Conservation (phyloP, 2,797 vertebrate species). For the Fistularia tabacaria region DNA sequence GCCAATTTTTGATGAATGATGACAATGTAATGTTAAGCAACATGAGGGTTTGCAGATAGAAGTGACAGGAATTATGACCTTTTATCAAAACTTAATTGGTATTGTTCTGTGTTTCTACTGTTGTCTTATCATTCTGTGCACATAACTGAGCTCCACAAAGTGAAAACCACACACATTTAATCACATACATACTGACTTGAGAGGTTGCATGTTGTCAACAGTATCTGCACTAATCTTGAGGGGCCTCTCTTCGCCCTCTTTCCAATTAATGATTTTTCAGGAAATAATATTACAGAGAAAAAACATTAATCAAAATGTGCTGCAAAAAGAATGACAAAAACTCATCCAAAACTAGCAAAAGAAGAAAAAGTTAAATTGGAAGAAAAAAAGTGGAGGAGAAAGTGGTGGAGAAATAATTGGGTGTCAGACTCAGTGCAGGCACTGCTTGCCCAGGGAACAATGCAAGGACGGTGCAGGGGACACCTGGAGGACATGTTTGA, state of each 20-base stretch:
- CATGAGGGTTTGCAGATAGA: neutral
- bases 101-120: neutral
- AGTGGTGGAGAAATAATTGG: slow-evolving; percentile 77
- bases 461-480: slow-evolving; percentile 63
- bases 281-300: slow-evolving; percentile 25
- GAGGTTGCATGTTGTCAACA: slow-evolving; percentile 43
- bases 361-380: slow-evolving; percentile 25
- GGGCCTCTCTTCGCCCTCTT: slow-evolving; percentile 32
- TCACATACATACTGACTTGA: slow-evolving; percentile 5
- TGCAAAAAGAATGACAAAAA: slow-evolving; percentile 38
- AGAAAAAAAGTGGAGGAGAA: slow-evolving; percentile 59
- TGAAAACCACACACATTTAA: slow-evolving; percentile 9
- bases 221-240: slow-evolving; percentile 34
- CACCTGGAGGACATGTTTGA: slow-evolving; percentile 61
- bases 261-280: slow-evolving; percentile 61
- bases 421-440: slow-evolving; percentile 67
- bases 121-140: slow-evolving; percentile 12
- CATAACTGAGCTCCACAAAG: slow-evolving; percentile 14
- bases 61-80: slow-evolving; percentile 15
- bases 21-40: neutral
- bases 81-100: slow-evolving; percentile 22
- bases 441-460: slow-evolving; percentile 57
- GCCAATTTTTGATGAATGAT: slow-evolving; percentile 15
- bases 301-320: slow-evolving; percentile 35
- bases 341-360: slow-evolving; percentile 4